These are phyloP conservation scores for Hirtodrosophila cameraria DNA, from an alignment of 2,888 invertebrate species.

Conservation along the genomic window DNA sequence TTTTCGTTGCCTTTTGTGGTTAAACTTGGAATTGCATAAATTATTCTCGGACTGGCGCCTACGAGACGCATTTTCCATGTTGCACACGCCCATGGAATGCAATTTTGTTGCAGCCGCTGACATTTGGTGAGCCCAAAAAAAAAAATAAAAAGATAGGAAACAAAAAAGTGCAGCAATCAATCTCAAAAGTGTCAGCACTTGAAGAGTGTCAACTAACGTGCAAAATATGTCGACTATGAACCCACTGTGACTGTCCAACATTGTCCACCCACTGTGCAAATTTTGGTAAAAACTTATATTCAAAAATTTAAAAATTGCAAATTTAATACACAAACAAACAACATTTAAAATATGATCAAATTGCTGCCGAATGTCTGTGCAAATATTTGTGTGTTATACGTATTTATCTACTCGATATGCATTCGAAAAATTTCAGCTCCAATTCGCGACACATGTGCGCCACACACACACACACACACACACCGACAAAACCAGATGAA, in stretches of 20 bases:
- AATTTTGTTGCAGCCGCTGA: constrained; percentile 37
- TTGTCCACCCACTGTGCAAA: no score
- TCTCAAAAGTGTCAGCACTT: constrained; percentile 65
- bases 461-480: no score
- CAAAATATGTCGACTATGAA: constrained; percentile 32
- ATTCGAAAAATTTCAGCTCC: constrained; percentile 34
- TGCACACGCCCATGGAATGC: constrained; percentile 25
- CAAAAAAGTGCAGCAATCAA: constrained; percentile 66
- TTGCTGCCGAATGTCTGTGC: constrained; percentile 18
- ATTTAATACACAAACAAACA: constrained; percentile 5
- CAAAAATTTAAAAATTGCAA: no score
- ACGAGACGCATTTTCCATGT: constrained; percentile 53
- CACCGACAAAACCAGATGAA: constrained; percentile 26
- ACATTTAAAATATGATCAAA: constrained; percentile 20
- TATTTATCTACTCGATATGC: constrained; percentile 24
- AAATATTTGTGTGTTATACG: constrained; percentile 36
- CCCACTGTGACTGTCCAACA: no score
- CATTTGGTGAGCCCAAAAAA: constrained; percentile 30
- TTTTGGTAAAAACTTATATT: no score
- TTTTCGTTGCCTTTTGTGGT: constrained; percentile 50
- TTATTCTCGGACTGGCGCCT: constrained; percentile 61
- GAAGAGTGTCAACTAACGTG: constrained; percentile 49
- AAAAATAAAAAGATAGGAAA: neutral
- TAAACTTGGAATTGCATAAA: constrained; percentile 57
- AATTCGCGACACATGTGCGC: constrained; percentile 49